Evolutionary conservation across 2,113 vertebrate species (phyloP), one percentile per base, ranked within the genome.

Genomic region (Burhinus oedicnemus): DNA sequence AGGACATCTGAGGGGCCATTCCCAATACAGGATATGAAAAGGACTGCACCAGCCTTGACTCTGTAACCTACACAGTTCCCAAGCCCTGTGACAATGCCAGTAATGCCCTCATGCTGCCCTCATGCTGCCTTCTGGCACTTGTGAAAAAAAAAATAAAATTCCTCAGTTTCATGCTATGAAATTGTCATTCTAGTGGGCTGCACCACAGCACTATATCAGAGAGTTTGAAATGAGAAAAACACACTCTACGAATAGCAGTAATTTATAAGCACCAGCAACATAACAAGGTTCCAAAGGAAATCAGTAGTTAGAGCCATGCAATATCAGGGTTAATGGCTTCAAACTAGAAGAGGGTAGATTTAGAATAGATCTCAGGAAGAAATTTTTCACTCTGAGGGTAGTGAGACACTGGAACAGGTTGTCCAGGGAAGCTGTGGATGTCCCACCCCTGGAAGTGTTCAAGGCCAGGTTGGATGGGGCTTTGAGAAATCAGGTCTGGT

Each of bases 81-180:
- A 78, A 85, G 30, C 34, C 7, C 26, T 21, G 27, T 0, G 0
- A 22, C 20, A 69, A 15, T 15, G 36, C 4, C 44, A 69, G 23
- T 17, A 4, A 38, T 29, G 44, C 38, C 49, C 21, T 58, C 11
- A 3, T 51, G 38, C 47, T 51, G 6, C 30, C 66, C n/a, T 57
- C 18, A 17, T 15, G 25, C 34, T 91, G 60, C 27, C 27, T 88
- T 70, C 40, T 75, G 36, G 40, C 21, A 45, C 62, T 29, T 55
- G 21, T 2, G 11, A 2, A 7, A 13, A 57, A 57, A 15, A 42
- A 51, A 49, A 47, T 19, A 51, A 8, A 29, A 51, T 12, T 27
- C 19, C 18, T 85, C 14, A 21, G 6, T 36, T 78, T 77, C 21
- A 42, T 32, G n/a, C 11, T 77, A 4, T 72, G 21, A 86, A 84